Base-by-base conservation (phyloP, 2,888 invertebrate species). In the Lamellibrachia columna region DNA sequence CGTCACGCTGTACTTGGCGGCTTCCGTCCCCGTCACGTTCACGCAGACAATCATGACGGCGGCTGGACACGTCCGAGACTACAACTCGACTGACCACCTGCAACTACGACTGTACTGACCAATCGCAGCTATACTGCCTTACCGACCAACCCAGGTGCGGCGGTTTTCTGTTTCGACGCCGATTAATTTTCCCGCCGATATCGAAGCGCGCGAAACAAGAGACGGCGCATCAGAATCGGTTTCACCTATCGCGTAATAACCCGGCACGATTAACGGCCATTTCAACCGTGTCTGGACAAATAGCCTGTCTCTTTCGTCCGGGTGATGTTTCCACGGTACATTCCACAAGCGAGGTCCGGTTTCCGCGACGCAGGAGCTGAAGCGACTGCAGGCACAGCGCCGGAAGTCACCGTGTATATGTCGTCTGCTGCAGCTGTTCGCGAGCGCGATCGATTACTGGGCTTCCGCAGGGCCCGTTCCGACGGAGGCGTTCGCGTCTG, bases 1-100 rank as follows among this genome's bases (percentile, higher is more conserved):
- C 52, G 93, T 94, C 93, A 94, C 92, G 52, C 92, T 91, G 55
- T 91, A 91, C 22, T 22, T 75, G n/a, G 75, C 75, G 75, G 75
- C 75, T 6, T 75, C 75, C 6, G 75, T 3, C 75, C 75, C 75
- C n/a, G 75, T 75, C n/a, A 75, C 75, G 75, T 75, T 75, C 15
- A 22, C 75, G n/a, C 75, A 75, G 75, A 75, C 75, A 22, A 75
- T 75, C 75, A 75, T 75, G 75, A 3, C 55, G 55, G 1, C 55
- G 55, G 22, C 75, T 75, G 11, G 75, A 22, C 75, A 22, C 75
- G 75, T 75, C 75, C 15, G 75, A 11, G 75, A 75, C 75, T 75
- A 2, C 75, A 22, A n/a, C 15, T n/a, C 75, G n/a, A 75, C 75
- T 75, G 75, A 15, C 75, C 75, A 75, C 11, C 75, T 75, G 75